These are phyloP conservation scores for Philopotamus ludificatus DNA, from an alignment of 1,140 invertebrate genomes.

Conservation along the genomic window DNA sequence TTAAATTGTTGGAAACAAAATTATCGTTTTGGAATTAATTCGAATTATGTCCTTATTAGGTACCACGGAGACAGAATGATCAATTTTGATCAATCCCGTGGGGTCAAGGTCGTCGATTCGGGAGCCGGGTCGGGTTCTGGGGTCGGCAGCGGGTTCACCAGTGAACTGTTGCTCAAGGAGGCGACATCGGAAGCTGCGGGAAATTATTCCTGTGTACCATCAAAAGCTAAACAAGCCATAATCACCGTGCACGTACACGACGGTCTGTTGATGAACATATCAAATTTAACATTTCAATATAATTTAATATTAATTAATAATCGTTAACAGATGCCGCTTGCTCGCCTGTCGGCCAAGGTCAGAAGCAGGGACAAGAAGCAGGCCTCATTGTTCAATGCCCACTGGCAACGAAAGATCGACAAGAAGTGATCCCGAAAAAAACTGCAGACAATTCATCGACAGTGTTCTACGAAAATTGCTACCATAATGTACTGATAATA, in stretches of 20 bases:
- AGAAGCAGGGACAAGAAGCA: constrained; percentile 22
- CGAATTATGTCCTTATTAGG: constrained; percentile 41
- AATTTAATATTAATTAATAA: background rate
- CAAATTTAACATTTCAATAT: background rate
- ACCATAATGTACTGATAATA: too few relatives aligned
- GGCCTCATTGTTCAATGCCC: constrained; percentile 39
- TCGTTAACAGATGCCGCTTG: constrained; percentile 37
- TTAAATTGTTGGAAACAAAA: too few relatives aligned
- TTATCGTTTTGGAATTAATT: background rate
- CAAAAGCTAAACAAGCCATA: constrained; percentile 65
- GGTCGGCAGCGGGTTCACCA: constrained; percentile 51
- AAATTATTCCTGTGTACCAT: constrained; percentile 70
- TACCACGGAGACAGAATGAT: constrained; percentile 89
- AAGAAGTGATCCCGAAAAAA: constrained; percentile 32
- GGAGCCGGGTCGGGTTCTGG: constrained; percentile 38
- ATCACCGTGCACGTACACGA: constrained; percentile 68
- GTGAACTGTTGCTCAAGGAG: constrained; percentile 58
- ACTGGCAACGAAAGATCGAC: constrained; percentile 37
- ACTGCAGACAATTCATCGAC: constrained; percentile 10
- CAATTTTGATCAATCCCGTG: constrained; percentile 80
- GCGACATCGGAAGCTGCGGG: constrained; percentile 61
- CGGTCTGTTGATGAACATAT: constrained; percentile 44
- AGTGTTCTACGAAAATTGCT: too few relatives aligned
- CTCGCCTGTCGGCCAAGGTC: constrained; percentile 22
- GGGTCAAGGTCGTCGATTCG: constrained; percentile 78